A percentile compares a stretch with the other conserved stretches of the same genome.
Conservation (phyloP, 1,140 invertebrate species). For the Drosophila pachea region DNA sequence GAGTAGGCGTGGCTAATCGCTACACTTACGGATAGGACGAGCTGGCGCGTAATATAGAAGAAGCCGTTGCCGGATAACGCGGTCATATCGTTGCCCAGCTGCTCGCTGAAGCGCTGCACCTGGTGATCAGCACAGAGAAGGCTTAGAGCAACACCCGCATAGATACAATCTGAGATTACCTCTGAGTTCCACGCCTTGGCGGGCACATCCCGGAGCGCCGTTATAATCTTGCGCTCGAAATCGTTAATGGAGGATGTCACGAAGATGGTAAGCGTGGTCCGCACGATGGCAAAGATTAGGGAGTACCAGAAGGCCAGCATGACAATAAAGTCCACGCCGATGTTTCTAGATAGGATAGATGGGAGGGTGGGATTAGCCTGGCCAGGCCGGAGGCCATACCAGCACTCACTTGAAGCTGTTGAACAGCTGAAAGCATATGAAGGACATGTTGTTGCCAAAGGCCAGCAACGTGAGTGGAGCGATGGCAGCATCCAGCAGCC, state of each 20-base stretch:
- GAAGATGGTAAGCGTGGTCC: conserved; percentile 82
- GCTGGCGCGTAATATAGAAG: conserved; percentile 83
- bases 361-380: too few relatives aligned
- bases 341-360: conserved; percentile 51
- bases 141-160: too few relatives aligned
- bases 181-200: conserved; percentile 81
- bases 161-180: conserved; percentile 60
- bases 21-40: conserved; percentile 80
- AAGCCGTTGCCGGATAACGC: conserved; percentile 82
- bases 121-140: not conserved
- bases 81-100: conserved; percentile 82
- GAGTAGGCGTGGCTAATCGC: not conserved
- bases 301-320: conserved; percentile 83
- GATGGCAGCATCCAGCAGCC: conserved; percentile 82
- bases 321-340: conserved; percentile 67
- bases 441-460: conserved; percentile 75
- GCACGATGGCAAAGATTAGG: conserved; percentile 82
- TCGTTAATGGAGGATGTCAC: conserved; percentile 83
- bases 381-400: too few relatives aligned
- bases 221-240: conserved; percentile 81
- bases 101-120: conserved; percentile 81
- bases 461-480: conserved; percentile 62
- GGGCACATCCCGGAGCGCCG: conserved; percentile 81
- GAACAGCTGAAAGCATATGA: conserved; percentile 76
- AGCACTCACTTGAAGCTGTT: conserved; percentile 69